Base-by-base conservation (phyloP, 2,888 invertebrate species). In the Sarcophaga rosellei region DNA sequence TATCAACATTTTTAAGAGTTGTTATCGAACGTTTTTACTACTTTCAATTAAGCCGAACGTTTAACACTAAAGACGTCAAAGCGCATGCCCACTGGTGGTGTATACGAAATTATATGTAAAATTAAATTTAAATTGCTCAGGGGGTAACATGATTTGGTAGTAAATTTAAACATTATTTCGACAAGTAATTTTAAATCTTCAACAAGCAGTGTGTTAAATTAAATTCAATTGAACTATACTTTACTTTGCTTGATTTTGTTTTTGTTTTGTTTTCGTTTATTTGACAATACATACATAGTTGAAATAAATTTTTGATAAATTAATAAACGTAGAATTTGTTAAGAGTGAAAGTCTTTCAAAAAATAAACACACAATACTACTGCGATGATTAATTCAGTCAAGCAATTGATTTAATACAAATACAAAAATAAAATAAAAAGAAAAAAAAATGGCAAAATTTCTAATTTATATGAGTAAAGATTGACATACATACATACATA, bases 291-390 rank as follows among this genome's bases (percentile, higher is more conserved):
- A n/a, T n/a, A n/a, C n/a, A 35, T 35, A 61, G 20, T 57, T 21
- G 47, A 77, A 72, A 74, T 35, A 62, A 15, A 4, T 62, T 73
- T 57, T 81, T 8, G n/a, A 4, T 47, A 61, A 44, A 21, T 47
- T 23, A 15, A 21, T 35, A 59, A 57, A 21, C 75, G 69, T 68
- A 78, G 44, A 69, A 73, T 73, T 78, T 35, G 68, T 45, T 53
- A 73, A 74, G 23, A 74, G 84, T 65, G 75, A 84, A 79, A 75
- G 75, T 79, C 62, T 35, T 53, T 68, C 10, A 11, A 65, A 11
- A 65, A 45, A 17, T 45, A 47, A 61, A 63, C n/a, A 65, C 15
- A 35, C 10, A 2, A 35, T 35, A 35, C 35, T 35, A 35, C 10
- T 35, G 2, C 35, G 35, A 2, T 35, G 35, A 35, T 35, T 35